Conservation (phyloP, 2,888 invertebrate species). For the Notodonta ziczac region DNA sequence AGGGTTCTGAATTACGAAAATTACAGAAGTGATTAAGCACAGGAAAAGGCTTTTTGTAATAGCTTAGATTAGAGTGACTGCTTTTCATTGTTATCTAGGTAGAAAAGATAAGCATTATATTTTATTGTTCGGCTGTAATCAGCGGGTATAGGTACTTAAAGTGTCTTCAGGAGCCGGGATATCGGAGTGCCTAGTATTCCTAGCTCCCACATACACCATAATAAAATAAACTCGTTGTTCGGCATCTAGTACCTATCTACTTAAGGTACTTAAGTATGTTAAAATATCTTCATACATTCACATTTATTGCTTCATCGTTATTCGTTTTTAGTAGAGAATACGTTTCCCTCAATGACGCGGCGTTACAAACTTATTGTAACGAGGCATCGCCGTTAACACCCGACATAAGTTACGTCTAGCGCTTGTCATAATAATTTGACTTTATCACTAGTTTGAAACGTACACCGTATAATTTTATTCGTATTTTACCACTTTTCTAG, state of each 20-base stretch:
- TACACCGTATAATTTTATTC: conserved; percentile 43
- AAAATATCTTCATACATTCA: not conserved
- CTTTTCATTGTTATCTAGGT: no score
- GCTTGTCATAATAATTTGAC: conserved; percentile 56
- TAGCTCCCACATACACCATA: no score
- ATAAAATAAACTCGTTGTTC: no score
- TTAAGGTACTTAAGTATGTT: not conserved
- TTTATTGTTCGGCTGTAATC: no score
- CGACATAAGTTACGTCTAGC: conserved; percentile 45
- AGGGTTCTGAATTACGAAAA: no score
- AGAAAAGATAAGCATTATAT: no score
- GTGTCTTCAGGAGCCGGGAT: no score
- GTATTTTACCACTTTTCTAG: conserved; percentile 13
- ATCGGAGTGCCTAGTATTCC: no score
- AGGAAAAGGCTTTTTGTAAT: no score
- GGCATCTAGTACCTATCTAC: not conserved
- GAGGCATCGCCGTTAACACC: conserved; percentile 37
- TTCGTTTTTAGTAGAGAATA: not conserved
- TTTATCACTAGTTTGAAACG: conserved; percentile 49
- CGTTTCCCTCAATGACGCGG: conserved; percentile 18
- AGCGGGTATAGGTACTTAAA: no score
- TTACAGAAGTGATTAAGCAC: no score
- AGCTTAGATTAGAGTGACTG: no score
- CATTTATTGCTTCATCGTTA: not conserved
- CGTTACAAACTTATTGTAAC: conserved; percentile 36